phyloP scores from a whole-genome alignment of 2,797 vertebrate genomes.

The Cuniculus paca region DNA sequence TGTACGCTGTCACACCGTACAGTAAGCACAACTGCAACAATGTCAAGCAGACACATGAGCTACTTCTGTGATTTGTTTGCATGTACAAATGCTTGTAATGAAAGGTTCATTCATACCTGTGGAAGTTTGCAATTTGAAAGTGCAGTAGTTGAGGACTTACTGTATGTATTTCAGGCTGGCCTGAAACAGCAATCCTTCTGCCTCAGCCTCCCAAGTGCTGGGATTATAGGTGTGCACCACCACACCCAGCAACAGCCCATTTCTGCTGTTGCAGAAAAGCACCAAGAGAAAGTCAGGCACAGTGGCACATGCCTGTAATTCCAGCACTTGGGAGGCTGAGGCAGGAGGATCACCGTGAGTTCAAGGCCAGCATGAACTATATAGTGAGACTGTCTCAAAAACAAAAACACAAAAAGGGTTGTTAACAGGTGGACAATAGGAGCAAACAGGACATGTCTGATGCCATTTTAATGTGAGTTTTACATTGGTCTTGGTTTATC shows the following conservation, averaged over 20 bases:
- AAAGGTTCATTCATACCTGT: neutral
- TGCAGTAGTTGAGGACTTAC: neutral
- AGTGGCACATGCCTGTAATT: neutral
- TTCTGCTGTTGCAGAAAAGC: neutral
- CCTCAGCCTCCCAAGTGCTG: neutral
- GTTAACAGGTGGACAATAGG: neutral
- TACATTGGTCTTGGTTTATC: neutral
- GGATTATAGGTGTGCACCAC: neutral
- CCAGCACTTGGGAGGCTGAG: neutral
- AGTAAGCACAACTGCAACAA: neutral
- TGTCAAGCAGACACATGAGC: neutral
- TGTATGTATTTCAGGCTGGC: neutral
- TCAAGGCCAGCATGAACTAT: neutral
- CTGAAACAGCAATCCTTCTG: neutral
- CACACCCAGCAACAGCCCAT: neutral
- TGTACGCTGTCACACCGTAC: neutral
- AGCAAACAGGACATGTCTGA: neutral
- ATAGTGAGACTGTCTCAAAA: neutral
- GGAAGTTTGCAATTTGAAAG: neutral
- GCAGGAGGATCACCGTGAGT: neutral
- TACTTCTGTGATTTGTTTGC: neutral
- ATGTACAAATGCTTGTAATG: neutral
- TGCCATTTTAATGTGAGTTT: neutral
- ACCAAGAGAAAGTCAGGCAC: neutral
- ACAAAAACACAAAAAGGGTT: neutral